Base-by-base conservation (phyloP, 2,888 invertebrate species). In the Drosophila anomalata region DNA sequence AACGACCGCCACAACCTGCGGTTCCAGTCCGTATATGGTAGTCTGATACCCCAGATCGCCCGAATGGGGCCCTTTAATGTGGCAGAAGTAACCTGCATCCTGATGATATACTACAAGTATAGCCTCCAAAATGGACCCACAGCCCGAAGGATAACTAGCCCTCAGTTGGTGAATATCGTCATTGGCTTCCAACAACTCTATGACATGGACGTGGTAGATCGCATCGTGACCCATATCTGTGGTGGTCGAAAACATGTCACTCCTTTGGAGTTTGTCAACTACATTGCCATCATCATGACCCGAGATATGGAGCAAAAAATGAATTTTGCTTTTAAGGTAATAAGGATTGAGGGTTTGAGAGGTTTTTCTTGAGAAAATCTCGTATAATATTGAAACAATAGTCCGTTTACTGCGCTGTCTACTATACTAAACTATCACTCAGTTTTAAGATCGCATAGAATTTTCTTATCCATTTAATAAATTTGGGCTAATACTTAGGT, bases 21-120 rank as follows among this genome's bases (percentile, higher is more conserved):
- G 6, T 65, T 65, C 26, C 61, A 61, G 41, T 48, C 62, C 2
- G 12, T 54, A 1, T 65, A 26, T 6, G 11, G 31, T 0, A 29
- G 31, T 1, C 26, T 53, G 2, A 39, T 62, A 2, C 29, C 61
- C 1, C 62, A 62, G 41, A 53, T 65, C 2, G 31, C 61, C 12
- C 53, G 61, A 3, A 9, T 24, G 24, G 52, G 41, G 39, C 47
- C 46, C 26, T 62, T 65, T 26, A 61, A 39, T 9, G 61, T 53
- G 14, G 3, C 51, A 5, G 65, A 65, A 33, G 62, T 65, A 29
- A 29, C 52, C 41, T 62, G 61, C 47, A 47, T 65, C 17, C 62
- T 62, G 52, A n/a, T 65, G 53, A 52, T 65, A 26, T 65, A 65
- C 48, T 65, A 48, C 46, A 65, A 65, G 33, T 65, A 14, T 22